Evolutionary conservation across 2,113 vertebrate genomes (phyloP).

Genomic region (Neopipo cinnamomea): DNA sequence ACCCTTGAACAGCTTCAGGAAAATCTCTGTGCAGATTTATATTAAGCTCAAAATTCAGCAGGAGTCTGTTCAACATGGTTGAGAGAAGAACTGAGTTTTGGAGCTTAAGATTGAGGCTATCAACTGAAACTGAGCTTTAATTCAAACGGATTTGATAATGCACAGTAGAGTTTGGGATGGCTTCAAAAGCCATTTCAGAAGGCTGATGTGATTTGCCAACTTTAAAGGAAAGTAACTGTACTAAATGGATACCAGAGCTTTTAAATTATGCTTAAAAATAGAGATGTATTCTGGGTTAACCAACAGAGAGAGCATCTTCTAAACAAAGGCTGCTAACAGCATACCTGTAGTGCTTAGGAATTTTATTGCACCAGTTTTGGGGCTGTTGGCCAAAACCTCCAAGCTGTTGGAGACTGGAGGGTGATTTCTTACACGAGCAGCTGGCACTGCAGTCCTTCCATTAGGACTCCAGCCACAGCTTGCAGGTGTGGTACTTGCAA

Average conservation of each 20-base stretch:
- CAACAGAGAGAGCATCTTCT: too few species aligned
- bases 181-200: constrained; percentile 4
- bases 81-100: constrained; percentile 50
- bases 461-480: background rate
- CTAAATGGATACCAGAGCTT: background rate
- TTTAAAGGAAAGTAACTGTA: background rate
- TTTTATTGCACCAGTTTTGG: background rate
- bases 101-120: constrained; percentile 33
- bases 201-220: background rate
- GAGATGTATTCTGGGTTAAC: background rate
- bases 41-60: constrained; percentile 35
- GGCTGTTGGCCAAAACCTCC: background rate
- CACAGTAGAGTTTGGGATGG: background rate
- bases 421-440: background rate
- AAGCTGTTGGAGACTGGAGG: background rate
- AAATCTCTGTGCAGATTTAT: constrained; percentile 29
- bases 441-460: background rate
- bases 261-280: background rate
- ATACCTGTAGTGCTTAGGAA: background rate
- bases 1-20: background rate
- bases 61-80: background rate
- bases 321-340: background rate
- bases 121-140: constrained; percentile 61
- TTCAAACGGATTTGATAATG: constrained; percentile 51
- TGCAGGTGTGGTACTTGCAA: background rate